Evolutionary conservation across 2,113 vertebrate species (phyloP).

Genomic region (Scartelaos histophorus): DNA sequence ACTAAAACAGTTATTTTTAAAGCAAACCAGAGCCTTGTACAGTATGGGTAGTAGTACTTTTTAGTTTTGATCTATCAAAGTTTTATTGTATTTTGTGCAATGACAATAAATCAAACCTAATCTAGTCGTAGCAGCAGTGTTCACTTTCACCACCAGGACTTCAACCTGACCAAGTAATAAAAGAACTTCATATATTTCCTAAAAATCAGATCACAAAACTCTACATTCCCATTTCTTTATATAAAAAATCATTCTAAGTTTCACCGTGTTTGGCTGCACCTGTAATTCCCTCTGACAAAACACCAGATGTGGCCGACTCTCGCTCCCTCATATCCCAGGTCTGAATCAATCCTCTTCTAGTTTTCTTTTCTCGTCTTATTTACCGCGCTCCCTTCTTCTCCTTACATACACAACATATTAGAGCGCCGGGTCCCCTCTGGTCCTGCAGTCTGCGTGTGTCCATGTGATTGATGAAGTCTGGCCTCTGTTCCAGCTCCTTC

Average conservation of each 20-base stretch:
- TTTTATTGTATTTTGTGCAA: no score
- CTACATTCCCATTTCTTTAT: neutral
- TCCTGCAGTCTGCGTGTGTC: slow-evolving; percentile 35
- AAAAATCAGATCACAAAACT: no score
- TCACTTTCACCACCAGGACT: no score
- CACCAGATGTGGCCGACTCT: slow-evolving; percentile 14
- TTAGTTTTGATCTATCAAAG: no score
- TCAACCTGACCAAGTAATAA: no score
- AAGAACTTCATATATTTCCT: no score
- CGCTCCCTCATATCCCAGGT: neutral
- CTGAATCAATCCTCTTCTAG: neutral
- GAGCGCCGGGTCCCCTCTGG: slow-evolving; percentile 37
- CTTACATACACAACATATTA: slow-evolving; percentile 17
- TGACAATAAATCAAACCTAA: no score
- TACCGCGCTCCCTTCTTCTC: slow-evolving; percentile 13
- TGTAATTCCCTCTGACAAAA: slow-evolving; percentile 4
- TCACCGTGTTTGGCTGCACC: neutral
- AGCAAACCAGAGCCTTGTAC: no score
- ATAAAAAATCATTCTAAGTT: neutral
- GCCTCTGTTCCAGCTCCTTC: neutral
- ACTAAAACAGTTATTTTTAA: no score
- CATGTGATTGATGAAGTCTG: slow-evolving; percentile 45
- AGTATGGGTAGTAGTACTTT: no score
- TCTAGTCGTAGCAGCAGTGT: no score
- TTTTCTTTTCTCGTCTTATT: slow-evolving; percentile 21